Evolutionary conservation across 64 coral and sea anemone genomes (phyloP), one percentile per base, ranked within the genome.

Genomic region (Pachyseris speciosa): DNA sequence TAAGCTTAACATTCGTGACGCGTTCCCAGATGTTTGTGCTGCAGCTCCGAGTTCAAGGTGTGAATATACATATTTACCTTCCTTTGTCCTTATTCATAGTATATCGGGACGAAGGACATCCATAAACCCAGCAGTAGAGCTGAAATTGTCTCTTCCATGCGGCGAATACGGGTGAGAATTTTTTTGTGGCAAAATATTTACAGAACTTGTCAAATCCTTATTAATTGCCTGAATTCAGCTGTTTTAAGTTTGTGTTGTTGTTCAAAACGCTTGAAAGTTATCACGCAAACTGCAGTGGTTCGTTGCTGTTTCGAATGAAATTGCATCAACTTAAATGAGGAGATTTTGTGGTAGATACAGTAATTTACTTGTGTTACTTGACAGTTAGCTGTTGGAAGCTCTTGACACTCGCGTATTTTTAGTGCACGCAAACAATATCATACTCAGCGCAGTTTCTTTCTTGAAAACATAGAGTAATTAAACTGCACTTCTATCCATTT

Each of bases 71-170:
- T 45, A 25, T 85, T 75, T 75, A 48, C 41, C 40, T 83, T 74
- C 24, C 61, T 32, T 89, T 41, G 33, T 75, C 42, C 32, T 68
- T 47, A 58, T 39, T 69, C 26, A 84, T 48, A 96, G 95, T 96
- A 93, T 72, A 96, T 96, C 37, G 95, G 95, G 30, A 93, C 91
- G 24, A 96, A 93, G 33, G 95, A 96, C 38, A 96, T 96, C 11
- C 61, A 91, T 15, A 96, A 96, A 49, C 95, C 95, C 0, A 86
- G 38, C 53, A 96, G 95, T 51, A 89, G 95, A 52, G 84, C 86
- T 38, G 95, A 96, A 67, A 96, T 96, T 58, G 95, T 96, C 17
- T 64, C 95, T 11, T 81, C 91, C 20, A 96, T 96, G 95, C 78
- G 95, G 30, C 40, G 95, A 39, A 96, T 96, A 57, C 73, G 95